A percentile compares a stretch with the other conserved stretches of the same genome.
These are phyloP conservation scores for Columbina picui DNA, from an alignment of 2,113 vertebrate species.

Conservation along the genomic window DNA sequence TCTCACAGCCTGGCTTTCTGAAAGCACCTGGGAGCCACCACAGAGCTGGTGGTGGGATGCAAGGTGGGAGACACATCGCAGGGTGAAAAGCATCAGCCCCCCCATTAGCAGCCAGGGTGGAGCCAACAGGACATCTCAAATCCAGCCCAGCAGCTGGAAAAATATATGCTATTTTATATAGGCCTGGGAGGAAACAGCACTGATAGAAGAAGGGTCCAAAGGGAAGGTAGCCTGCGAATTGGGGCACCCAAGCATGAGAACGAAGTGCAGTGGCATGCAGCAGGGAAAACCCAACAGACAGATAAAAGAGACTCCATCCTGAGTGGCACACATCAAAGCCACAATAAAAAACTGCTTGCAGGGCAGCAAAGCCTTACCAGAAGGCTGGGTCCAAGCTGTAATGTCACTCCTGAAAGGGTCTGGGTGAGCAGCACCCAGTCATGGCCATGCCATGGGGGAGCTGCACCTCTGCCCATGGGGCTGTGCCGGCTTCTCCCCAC, in stretches of 20 bases:
- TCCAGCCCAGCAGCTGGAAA: not conserved
- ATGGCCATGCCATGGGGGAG: not conserved
- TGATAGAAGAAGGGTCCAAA: not conserved
- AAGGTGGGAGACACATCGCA: not conserved
- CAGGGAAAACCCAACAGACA: not conserved
- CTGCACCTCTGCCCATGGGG: not conserved
- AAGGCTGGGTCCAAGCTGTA: not conserved
- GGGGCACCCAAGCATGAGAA: rapidly evolving
- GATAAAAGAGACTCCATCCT: not conserved
- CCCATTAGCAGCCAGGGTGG: not conserved
- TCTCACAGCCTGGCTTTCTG: not conserved
- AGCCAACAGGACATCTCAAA: not conserved
- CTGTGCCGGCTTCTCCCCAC: not conserved
- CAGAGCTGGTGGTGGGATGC: not conserved
- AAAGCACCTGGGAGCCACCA: not conserved
- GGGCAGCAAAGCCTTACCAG: not conserved
- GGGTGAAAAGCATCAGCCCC: not conserved
- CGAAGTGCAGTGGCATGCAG: not conserved
- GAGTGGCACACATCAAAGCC: not conserved
- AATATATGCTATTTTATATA: not conserved
- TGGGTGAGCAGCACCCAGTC: not conserved
- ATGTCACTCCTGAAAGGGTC: rapidly evolving
- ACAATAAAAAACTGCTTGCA: not conserved
- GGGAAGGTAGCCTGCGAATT: not conserved
- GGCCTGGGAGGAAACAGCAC: not conserved